Base-by-base conservation (phyloP, 2,797 vertebrate genomes). In the Enteromius afrohamiltoni region DNA sequence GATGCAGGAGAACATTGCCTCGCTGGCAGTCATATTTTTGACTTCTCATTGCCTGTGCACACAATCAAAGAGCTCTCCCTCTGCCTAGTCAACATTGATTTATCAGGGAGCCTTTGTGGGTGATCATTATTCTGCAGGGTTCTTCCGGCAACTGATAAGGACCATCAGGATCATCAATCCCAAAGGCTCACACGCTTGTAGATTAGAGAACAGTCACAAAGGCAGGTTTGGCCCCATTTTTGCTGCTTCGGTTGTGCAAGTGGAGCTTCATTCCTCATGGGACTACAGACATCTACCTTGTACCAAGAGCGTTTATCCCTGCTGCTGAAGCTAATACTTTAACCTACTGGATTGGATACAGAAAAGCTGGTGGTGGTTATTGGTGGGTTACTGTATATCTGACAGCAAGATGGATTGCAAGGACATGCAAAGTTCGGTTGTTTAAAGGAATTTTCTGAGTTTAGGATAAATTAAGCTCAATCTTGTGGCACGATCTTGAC, bases 101-200 rank as follows among this genome's bases (percentile, higher is more conserved):
- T 86, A 85, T 88, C 86, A 85, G 82, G 37, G 29, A 73, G 64
- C 64, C 76, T 82, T 62, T 74, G 65, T 87, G 83, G 73, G 42
- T 85, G 83, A 86, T 88, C 86, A 83, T 88, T 87, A 88, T 88
- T 87, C 71, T n/a, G 21, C 55, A 0, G 84, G 69, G 82, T 62
- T 73, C 65, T 42, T 84, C 84, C 58, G 60, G 71, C 45, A 51
- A 29, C 55, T 86, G 71, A 88, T 86, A 86, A 82, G 53, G 79
- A 23, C 79, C 77, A 83, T 85, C 86, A 78, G 84, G 64, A 67
- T 21, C 82, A 80, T 86, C 77, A 84, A 65, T 87, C 85, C 83
- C 83, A 86, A 45, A 69, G 53, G 76, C 67, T 79, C 74, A 70
- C 62, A 70, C 7, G 17, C 9, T 76, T 67, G 40, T 55, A 84